Percentiles rank a stretch among this genome's conserved stretches.
phyloP scores from a whole-genome alignment of 2,113 vertebrate genomes.

The Prunella himalayana region DNA sequence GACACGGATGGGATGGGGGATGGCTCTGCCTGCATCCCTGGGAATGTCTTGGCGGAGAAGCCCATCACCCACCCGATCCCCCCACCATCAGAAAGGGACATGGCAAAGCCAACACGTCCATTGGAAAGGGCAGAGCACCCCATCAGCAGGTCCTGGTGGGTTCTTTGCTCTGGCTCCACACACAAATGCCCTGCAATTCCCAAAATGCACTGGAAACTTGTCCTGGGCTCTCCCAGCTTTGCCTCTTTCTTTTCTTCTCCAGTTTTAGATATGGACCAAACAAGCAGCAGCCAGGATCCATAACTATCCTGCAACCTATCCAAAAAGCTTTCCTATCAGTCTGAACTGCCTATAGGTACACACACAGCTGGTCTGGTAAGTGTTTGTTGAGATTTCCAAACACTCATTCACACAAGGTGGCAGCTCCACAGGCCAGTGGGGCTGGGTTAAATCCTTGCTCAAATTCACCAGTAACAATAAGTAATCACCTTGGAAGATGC shows the following conservation, averaged over 20 bases:
- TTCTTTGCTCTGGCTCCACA: background rate
- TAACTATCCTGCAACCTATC: background rate
- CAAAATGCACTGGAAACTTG: background rate
- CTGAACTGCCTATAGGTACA: background rate
- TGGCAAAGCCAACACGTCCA: background rate
- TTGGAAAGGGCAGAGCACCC: background rate
- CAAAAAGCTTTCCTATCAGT: background rate
- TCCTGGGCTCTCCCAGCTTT: background rate
- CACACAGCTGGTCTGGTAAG: background rate
- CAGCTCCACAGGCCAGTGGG: fast-evolving
- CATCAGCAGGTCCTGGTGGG: fast-evolving
- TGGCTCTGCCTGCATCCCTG: background rate
- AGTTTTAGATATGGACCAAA: background rate
- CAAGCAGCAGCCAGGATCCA: background rate
- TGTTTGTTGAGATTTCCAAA: background rate
- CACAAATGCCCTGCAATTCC: background rate
- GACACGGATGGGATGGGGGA: background rate
- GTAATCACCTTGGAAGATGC: background rate
- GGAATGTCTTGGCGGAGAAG: background rate
- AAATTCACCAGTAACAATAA: background rate
- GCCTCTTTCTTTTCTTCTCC: no score
- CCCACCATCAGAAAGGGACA: fast-evolving
- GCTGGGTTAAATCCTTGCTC: background rate
- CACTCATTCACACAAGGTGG: background rate
- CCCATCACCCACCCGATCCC: no score